A percentile compares a stretch with the other conserved stretches of the same genome.
Conservation (phyloP, 2,113 vertebrate genomes). For the Paramisgurnus dabryanus region DNA sequence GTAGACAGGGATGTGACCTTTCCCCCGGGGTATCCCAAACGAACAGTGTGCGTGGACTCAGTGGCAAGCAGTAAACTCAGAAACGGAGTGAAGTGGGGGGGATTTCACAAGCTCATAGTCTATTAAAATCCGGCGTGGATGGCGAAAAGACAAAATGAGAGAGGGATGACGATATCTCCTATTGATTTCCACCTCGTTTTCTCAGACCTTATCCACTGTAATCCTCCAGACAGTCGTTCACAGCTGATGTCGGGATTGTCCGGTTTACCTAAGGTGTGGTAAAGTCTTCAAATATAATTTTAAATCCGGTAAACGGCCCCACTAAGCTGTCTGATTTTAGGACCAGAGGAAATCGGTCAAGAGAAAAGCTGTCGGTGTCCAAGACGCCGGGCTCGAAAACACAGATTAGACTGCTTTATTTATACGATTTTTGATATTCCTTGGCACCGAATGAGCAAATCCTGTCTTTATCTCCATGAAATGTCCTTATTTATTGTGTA, state of each 20-base stretch:
- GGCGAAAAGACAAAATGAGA: constrained; percentile 17
- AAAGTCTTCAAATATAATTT: constrained; percentile 62
- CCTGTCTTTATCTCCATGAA: constrained; percentile 68
- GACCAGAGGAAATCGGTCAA: constrained; percentile 12
- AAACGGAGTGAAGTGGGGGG: background rate
- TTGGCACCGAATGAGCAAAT: constrained; percentile 70
- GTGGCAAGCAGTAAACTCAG: background rate
- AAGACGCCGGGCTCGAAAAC: constrained; percentile 69
- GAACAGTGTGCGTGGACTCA: background rate
- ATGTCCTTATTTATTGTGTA: constrained; percentile 67
- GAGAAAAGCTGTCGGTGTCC: constrained; percentile 58
- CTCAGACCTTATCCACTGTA: constrained; percentile 45
- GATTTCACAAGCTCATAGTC: constrained; percentile 16
- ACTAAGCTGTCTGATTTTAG: constrained; percentile 49
- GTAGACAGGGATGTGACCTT: constrained; percentile 17
- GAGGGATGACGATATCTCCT: constrained; percentile 28
- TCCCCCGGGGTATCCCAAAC: constrained; percentile 12
- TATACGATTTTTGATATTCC: constrained; percentile 56
- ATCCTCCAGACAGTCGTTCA: constrained; percentile 50
- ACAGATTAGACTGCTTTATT: constrained; percentile 68
- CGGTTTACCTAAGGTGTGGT: constrained; percentile 48
- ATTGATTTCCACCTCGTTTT: constrained; percentile 52
- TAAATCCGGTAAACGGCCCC: constrained; percentile 66
- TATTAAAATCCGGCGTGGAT: constrained; percentile 1
- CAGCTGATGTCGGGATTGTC: constrained; percentile 49